Conservation (phyloP, 2,888 invertebrate genomes). For the Torymus aiolomorphi region DNA sequence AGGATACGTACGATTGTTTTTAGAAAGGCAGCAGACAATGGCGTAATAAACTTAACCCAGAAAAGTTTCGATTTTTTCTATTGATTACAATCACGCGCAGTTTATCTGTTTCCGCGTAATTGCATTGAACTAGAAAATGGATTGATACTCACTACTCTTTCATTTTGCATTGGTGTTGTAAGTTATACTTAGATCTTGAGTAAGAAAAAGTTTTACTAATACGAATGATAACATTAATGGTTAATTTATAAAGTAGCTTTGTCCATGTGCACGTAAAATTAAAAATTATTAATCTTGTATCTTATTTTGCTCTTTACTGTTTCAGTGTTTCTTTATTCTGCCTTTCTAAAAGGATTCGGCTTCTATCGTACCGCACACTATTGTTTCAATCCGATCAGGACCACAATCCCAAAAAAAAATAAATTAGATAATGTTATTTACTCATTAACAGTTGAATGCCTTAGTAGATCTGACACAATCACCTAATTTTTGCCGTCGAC, state of each 20-base stretch:
- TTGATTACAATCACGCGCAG: background rate
- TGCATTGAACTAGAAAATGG: background rate
- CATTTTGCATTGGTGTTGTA: too few species aligned
- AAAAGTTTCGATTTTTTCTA: background rate
- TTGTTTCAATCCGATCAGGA: background rate
- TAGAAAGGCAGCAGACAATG: conserved; percentile 2
- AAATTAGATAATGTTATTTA: background rate
- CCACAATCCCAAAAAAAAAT: background rate
- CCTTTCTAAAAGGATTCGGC: too few species aligned
- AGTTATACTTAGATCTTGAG: too few species aligned
- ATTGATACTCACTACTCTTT: background rate
- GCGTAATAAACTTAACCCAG: background rate
- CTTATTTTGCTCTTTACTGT: too few species aligned
- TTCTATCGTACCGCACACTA: background rate
- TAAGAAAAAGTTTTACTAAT: too few species aligned
- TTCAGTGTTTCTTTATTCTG: too few species aligned
- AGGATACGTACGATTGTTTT: conserved; percentile 5
- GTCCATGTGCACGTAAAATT: too few species aligned
- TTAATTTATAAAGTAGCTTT: too few species aligned
- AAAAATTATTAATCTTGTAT: too few species aligned
- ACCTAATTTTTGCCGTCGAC: conserved; percentile 3
- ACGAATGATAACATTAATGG: too few species aligned
- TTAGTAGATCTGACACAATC: conserved; percentile 23
- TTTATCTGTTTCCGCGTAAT: conserved; percentile 8
- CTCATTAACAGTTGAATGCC: conserved; percentile 12